Evolutionary conservation across 2,797 vertebrate species (phyloP), one percentile per base, ranked within the genome.

Genomic region (Sebastes nivosus): DNA sequence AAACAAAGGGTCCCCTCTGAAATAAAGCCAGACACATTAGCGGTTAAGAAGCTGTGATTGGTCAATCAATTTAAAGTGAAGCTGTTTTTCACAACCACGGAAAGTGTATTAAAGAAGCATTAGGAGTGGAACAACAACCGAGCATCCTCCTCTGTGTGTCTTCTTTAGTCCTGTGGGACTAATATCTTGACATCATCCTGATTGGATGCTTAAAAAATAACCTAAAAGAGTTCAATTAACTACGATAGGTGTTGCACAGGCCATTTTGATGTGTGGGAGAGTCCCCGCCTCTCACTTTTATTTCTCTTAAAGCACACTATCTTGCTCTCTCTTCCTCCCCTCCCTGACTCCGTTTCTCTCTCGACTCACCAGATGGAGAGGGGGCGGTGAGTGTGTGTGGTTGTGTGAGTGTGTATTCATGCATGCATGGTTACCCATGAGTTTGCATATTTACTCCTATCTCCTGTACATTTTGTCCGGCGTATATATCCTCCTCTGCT

Each of bases 331-430:
- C 38, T 52, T 80, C 63, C 52, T 60, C 66, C 61, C 50, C 73
- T 79, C 68, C 6, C 60, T 65, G 46, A 79, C 61, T 78, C 80
- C 81, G 64, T 80, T 70, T 82, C 57, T 73, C 79, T 85, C 78
- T 86, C 67, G 64, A 20, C 75, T 90, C 83, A 91, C 77, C 30
- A 94, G 94, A 96, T 95, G 92, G 91, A 92, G 91, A 72, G 92
- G 86, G 85, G 92, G 93, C 77, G 81, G 79, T 36, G 80, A 6
- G 84, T 65, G 61, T 69, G 84, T 65, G 61, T 72, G 46, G 79
- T 25, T 80, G 67, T 81, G 29, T 65, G 65, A 68, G 69, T 72
- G 59, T 72, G 57, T 84, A 16, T 79, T 83, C 76, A 70, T 92
- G 79, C 84, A 87, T 86, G 91, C 84, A 77, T 84, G 86, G 84